Conservation (phyloP, 2,797 vertebrate species). For the Notoglanidium macrostoma region DNA sequence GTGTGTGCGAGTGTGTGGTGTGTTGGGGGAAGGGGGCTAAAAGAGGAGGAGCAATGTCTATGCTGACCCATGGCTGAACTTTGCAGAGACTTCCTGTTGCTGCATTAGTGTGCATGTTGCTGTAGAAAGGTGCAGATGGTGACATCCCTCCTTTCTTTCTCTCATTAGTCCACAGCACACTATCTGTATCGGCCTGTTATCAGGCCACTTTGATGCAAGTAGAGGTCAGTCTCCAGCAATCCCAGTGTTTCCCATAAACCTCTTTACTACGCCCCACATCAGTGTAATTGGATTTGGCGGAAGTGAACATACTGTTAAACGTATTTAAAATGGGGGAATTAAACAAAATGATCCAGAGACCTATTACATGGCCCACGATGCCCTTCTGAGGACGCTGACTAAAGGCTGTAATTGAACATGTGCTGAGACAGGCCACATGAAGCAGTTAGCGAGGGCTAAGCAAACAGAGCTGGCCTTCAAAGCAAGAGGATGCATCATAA, state of each 20-base stretch:
- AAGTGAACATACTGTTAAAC: conserved; percentile 25
- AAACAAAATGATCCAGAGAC: not conserved
- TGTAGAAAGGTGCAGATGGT: conserved; percentile 50
- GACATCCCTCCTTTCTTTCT: conserved; percentile 31
- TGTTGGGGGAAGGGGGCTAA: conserved; percentile 39
- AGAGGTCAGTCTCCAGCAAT: conserved; percentile 30
- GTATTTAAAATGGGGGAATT: not conserved
- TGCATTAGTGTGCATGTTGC: conserved; percentile 45
- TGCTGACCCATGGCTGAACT: conserved; percentile 68
- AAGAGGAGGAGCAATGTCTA: conserved; percentile 53
- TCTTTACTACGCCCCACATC: not conserved
- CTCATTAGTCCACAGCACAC: conserved; percentile 31
- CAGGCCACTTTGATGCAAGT: conserved; percentile 19
- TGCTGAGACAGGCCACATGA: conserved; percentile 50
- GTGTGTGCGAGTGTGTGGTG: conserved; percentile 42
- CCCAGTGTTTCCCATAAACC: conserved; percentile 1
- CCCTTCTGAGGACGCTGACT: not conserved
- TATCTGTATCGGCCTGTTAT: conserved; percentile 42
- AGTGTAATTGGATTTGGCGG: conserved; percentile 1
- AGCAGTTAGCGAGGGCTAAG: conserved; percentile 63
- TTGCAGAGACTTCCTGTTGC: conserved; percentile 64
- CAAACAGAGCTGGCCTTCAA: conserved; percentile 69
- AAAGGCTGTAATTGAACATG: conserved; percentile 42
- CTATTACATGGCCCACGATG: not conserved
- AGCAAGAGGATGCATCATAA: conserved; percentile 71